Conservation (phyloP, 2,888 invertebrate species). For the Melieria picta region DNA sequence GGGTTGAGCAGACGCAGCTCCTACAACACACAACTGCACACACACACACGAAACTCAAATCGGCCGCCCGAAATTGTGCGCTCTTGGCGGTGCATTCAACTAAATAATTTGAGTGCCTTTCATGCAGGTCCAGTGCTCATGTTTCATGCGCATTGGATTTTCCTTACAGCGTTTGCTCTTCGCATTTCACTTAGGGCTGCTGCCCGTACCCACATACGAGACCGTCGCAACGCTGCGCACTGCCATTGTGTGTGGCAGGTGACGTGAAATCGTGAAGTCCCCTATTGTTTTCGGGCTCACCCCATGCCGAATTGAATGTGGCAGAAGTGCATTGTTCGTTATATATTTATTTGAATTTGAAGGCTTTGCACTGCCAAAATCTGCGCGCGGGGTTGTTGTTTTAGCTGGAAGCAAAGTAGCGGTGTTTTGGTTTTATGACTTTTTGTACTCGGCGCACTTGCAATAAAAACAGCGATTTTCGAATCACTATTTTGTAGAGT, state of each 20-base stretch:
- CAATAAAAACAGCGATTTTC: not conserved
- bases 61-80: no score
- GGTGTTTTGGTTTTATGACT: slow-evolving; percentile 25
- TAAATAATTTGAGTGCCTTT: slow-evolving; percentile 58
- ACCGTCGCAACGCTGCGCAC: slow-evolving; percentile 14
- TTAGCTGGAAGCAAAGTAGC: slow-evolving; percentile 41
- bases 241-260: slow-evolving; percentile 65
- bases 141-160: slow-evolving; percentile 46
- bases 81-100: slow-evolving; percentile 61
- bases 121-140: slow-evolving; percentile 56
- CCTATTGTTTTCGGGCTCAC: slow-evolving; percentile 63
- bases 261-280: slow-evolving; percentile 63
- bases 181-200: not conserved
- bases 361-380: slow-evolving; percentile 17
- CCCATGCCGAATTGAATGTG: slow-evolving; percentile 60
- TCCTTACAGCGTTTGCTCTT: not conserved
- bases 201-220: not conserved
- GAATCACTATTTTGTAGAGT: no score
- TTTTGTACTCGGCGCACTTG: not conserved
- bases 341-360: slow-evolving; percentile 59
- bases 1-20: no score
- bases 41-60: no score
- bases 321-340: slow-evolving; percentile 46
- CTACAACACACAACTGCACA: no score
- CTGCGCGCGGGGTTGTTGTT: slow-evolving; percentile 52